Base-by-base conservation (phyloP, 2,797 vertebrate genomes). In the Gymnodraco acuticeps region DNA sequence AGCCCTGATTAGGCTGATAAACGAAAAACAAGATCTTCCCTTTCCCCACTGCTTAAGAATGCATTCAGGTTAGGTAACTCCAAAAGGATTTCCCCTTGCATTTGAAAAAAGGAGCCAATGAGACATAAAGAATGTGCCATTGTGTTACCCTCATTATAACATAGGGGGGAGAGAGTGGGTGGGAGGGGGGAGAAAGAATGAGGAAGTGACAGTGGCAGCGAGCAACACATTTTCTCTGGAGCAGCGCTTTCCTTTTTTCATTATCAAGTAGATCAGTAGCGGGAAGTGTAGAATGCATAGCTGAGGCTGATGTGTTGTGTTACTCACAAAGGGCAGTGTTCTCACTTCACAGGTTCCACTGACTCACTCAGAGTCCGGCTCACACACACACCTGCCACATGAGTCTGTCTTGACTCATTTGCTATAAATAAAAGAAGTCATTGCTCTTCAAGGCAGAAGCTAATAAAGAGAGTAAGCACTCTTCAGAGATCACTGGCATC, bases 251-350 rank as follows among this genome's bases (percentile, higher is more conserved):
- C 67, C 63, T 75, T 31, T 45, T 56, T 53, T 84, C 75, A 65
- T 87, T 92, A 89, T 88, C 86, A 61, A 60, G 81, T 14, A 73
- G 46, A 89, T 85, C 81, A 83, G 77, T 53, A 79, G 77, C 79
- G 62, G 84, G 83, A 89, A 91, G 85, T 78, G 73, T 5, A 17
- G 78, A 75, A 63, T 41, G 71, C 63, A 64, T 46, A 66, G 83
- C 70, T 38, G 72, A 45, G 74, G 62, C 69, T 80, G 79, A 89
- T n/a, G n/a, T n/a, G n/a, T n/a, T n/a, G 75, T 23, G 70, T 51
- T 41, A 27, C 77, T 83, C 71, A 82, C 64, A 85, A 85, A 87
- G 77, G 75, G 50, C 52, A 60, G 58, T 31, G 65, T 2, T 4
- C 52, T 78, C 45, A 46, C 75, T 55, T 14, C 7, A 42, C 61